Evolutionary conservation across 2,888 invertebrate species (phyloP).

Genomic region (Nesidiocoris tenuis): DNA sequence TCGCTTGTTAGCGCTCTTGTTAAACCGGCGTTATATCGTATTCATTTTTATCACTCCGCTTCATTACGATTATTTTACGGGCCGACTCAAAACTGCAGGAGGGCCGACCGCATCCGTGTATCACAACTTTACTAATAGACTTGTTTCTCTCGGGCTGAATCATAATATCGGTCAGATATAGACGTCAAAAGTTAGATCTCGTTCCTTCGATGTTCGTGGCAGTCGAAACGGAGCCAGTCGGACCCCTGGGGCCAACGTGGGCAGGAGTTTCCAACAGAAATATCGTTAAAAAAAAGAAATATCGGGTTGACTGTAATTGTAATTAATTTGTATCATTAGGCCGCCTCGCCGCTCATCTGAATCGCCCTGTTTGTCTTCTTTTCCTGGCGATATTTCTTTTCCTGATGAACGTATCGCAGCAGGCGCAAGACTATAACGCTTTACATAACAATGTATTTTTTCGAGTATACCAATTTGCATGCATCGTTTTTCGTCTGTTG

Average conservation of each 20-base stretch:
- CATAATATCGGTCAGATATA: not conserved
- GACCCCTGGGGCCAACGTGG: not conserved
- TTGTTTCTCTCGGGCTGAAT: not conserved
- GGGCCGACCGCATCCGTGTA: not conserved
- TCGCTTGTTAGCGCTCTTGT: not conserved
- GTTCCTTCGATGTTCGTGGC: not conserved
- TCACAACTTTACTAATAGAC: not conserved
- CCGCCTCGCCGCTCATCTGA: constrained; percentile 3
- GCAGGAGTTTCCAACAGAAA: not conserved
- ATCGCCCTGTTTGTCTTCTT: not conserved
- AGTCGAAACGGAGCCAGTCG: too few species aligned
- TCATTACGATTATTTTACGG: not conserved
- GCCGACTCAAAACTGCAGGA: not conserved
- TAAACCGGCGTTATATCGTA: not conserved
- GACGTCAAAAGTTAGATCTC: not conserved
- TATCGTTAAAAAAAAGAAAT: not conserved
- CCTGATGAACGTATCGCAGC: not conserved
- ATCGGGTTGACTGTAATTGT: constrained; percentile 31
- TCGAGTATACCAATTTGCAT: not conserved
- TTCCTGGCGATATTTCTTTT: not conserved
- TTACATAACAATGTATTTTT: not conserved
- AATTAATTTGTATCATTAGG: constrained; percentile 35
- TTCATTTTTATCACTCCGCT: not conserved
- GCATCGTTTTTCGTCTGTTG: too few species aligned
- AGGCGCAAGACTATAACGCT: not conserved